Evolutionary conservation across 1,140 invertebrate genomes (phyloP).

Genomic region (Zaprionus inermis): DNA sequence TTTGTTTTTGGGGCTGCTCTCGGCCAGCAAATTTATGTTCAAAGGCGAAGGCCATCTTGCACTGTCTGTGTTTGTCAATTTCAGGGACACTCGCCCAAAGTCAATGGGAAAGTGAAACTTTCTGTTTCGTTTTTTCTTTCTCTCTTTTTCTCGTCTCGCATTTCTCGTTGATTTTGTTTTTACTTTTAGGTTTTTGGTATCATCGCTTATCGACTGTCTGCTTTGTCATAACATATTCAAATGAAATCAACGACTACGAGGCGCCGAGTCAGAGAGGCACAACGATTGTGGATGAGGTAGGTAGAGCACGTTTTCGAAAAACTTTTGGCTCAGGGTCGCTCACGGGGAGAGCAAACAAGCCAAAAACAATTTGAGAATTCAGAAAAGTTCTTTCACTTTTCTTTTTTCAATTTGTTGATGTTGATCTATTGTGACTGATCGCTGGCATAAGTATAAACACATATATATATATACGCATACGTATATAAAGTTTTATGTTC

Average conservation of each 20-base stretch:
- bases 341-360: constrained; percentile 10
- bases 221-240: constrained; percentile 70
- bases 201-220: constrained; percentile 62
- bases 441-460: constrained; percentile 16
- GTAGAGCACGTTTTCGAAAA: constrained; percentile 21
- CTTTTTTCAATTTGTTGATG: constrained; percentile 24
- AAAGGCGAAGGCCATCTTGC: constrained; percentile 66
- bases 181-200: constrained; percentile 34
- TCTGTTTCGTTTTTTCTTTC: constrained; percentile 19
- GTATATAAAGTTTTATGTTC: constrained; percentile 16
- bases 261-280: constrained; percentile 17
- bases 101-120: constrained; percentile 65
- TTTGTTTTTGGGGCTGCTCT: background rate
- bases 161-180: constrained; percentile 18
- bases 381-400: constrained; percentile 70
- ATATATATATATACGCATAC: constrained; percentile 27
- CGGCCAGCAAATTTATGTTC: constrained; percentile 57
- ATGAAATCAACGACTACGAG: constrained; percentile 41
- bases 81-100: constrained; percentile 47
- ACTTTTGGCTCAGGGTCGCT: constrained; percentile 68
- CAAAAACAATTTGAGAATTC: constrained; percentile 21
- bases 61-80: constrained; percentile 45
- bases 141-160: background rate
- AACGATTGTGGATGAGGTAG: too few relatives aligned
- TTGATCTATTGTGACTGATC: constrained; percentile 74